Evolutionary conservation across 2,797 vertebrate species (phyloP).

Genomic region (Tenualosa thibaudeaui): DNA sequence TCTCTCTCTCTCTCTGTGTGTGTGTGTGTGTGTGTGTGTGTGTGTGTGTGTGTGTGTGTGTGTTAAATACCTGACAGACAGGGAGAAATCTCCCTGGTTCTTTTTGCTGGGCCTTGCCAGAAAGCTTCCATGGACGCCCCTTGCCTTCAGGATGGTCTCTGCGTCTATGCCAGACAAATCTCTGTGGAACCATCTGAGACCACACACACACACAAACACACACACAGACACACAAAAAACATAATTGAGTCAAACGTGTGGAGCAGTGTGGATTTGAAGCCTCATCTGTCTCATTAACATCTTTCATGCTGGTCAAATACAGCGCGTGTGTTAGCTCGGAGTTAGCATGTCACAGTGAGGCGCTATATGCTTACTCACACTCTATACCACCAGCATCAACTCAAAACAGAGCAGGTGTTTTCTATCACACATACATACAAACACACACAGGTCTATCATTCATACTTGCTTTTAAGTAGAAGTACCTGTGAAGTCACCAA

Average conservation of each 20-base stretch:
- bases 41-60: neutral
- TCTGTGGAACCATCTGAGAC: conserved; percentile 93
- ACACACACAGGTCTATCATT: conserved; percentile 11
- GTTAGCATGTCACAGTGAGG: too few relatives aligned
- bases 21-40: conserved; percentile 3
- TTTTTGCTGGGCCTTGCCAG: conserved; percentile 92
- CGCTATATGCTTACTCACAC: neutral
- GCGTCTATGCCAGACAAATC: conserved; percentile 89
- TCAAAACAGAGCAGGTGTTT: neutral
- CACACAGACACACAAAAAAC: neutral
- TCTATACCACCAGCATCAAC: neutral
- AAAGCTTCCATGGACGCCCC: conserved; percentile 91
- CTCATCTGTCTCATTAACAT: neutral
- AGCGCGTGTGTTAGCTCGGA: neutral
- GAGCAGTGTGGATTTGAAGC: neutral
- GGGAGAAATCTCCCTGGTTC: conserved; percentile 91
- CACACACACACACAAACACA: neutral
- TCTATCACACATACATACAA: conserved; percentile 7
- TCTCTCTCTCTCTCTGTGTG: neutral
- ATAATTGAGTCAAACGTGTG: neutral
- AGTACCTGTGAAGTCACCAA: neutral
- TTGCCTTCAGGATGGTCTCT: conserved; percentile 83
- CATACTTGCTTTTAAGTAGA: neutral
- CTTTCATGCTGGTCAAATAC: neutral
- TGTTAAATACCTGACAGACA: conserved; percentile 86